Base-by-base conservation (phyloP, 1,140 invertebrate species). In the Parasteatoda tepidariorum region DNA sequence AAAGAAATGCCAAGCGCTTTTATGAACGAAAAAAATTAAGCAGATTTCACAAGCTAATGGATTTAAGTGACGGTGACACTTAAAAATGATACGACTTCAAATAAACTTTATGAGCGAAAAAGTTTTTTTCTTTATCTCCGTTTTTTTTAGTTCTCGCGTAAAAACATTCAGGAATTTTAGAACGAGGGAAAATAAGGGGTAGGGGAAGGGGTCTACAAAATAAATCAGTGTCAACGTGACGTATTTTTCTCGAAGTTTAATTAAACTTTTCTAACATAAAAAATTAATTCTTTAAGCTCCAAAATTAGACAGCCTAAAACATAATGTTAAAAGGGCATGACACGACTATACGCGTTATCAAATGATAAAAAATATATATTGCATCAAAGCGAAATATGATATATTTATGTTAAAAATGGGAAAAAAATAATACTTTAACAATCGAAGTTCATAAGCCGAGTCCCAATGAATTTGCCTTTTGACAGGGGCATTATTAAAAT, bases 71-170 rank as follows among this genome's bases (percentile, higher is more conserved):
- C 78, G 71, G 64, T 57, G 66, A 70, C 78, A 78, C 55, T 82
- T 82, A 82, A 82, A 68, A 82, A 71, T 70, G 78, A 82, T 82
- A 82, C 78, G 67, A 82, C 78, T 82, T 82, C 67, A 70, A 71
- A 82, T 70, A 54, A 70, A 70, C 26, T 70, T 82, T 82, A 82
- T 82, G 78, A 82, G 78, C 78, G 78, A 61, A 22, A 55, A 78
- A 82, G 41, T 70, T 68, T 64, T 57, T 61, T 61, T 70, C 64
- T 30, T 24, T 68, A 79, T 79, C 33, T 64, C 30, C 64, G 67
- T 31, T 71, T 59, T 15, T 79, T 59, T 33, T 24, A 28, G 41
- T 68, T 57, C 33, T 70, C 31, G 38, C 34, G 55, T 24, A 13
- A 34, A 59, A 26, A 26, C n/a, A 22, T 3, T 9, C 9, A 22